Base-by-base conservation (phyloP, 2,797 vertebrate species). In the Sebastes trivittatus region DNA sequence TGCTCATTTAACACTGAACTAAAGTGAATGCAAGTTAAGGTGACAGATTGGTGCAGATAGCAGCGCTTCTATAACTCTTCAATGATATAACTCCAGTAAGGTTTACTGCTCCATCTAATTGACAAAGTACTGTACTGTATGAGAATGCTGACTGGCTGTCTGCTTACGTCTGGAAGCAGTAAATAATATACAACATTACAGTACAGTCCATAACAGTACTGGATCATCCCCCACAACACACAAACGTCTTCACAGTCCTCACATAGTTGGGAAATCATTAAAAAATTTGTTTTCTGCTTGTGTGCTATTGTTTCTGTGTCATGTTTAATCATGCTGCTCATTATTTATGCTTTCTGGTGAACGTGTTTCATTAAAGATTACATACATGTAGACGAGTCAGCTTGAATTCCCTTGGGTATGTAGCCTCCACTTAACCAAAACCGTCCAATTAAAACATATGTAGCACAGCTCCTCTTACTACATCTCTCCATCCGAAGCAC, bases 1-100 rank as follows among this genome's bases (percentile, higher is more conserved):
- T 73, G 66, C 67, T 78, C 73, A 68, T 91, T 87, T 79, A 88
- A 75, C 64, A 82, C 72, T 74, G 75, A 81, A 72, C 72, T 73
- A 70, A 84, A 84, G 22, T 75, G 75, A 77, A 87, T 64, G 78
- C 62, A 69, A 85, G 87, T 84, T 87, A 59, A 77, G 30, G 62
- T 72, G 83, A 78, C 68, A 74, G 42, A 83, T 11, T 27, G 74
- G 62, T 71, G 56, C 7, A 5, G 65, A 81, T 5, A 52, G 73
- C 49, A 81, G 54, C 49, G 55, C 60, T 61, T 61, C 60, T 66
- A 30, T 68, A 69, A 77, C 60, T 59, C 75, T 63, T 60, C 42
- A 16, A 25, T 67, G 56, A 78, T 82, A 55, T 60, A 71, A 72
- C 23, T 72, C 59, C 59, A 36, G 46, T 13, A 38, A 61, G 78